These are phyloP conservation scores for Philhelius pedissequus DNA, from an alignment of 2,888 invertebrate species.

Conservation along the genomic window DNA sequence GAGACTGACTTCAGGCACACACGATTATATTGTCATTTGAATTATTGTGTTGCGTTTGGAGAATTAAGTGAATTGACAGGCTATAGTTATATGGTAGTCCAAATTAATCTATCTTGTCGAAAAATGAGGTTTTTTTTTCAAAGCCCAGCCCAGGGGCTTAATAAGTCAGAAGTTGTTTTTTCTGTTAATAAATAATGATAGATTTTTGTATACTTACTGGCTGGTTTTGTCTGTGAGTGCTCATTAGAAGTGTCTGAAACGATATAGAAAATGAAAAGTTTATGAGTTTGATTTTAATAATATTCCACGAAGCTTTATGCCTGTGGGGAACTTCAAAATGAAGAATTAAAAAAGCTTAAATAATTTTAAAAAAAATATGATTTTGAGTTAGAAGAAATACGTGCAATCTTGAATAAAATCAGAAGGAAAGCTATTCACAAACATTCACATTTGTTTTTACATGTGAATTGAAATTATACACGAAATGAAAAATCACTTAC, in stretches of 20 bases:
- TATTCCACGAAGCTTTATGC: neutral
- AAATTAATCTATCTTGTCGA: slow-evolving; percentile 18
- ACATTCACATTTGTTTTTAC: too few species aligned
- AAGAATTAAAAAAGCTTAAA: neutral
- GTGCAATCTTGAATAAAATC: too few species aligned
- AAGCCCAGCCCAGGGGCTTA: slow-evolving; percentile 12
- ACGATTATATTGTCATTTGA: slow-evolving; percentile 64
- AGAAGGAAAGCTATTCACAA: too few species aligned
- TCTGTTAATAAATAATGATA: neutral
- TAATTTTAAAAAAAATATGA: too few species aligned
- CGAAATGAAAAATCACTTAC: too few species aligned
- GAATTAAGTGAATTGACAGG: slow-evolving; percentile 34
- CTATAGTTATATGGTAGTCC: slow-evolving; percentile 38
- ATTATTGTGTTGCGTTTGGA: slow-evolving; percentile 38
- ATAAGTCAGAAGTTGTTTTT: neutral
- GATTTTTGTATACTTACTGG: neutral
- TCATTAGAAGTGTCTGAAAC: slow-evolving; percentile 16
- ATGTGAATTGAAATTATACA: too few species aligned
- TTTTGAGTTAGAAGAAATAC: neutral
- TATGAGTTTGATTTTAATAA: neutral
- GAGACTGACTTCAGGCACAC: slow-evolving; percentile 35
- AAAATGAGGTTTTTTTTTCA: neutral
- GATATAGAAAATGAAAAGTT: neutral
- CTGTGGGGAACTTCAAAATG: neutral
- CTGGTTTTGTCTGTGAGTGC: neutral